Evolutionary conservation across 2,797 vertebrate genomes (phyloP), one percentile per base, ranked within the genome.

Genomic region (Podargus strigoides): DNA sequence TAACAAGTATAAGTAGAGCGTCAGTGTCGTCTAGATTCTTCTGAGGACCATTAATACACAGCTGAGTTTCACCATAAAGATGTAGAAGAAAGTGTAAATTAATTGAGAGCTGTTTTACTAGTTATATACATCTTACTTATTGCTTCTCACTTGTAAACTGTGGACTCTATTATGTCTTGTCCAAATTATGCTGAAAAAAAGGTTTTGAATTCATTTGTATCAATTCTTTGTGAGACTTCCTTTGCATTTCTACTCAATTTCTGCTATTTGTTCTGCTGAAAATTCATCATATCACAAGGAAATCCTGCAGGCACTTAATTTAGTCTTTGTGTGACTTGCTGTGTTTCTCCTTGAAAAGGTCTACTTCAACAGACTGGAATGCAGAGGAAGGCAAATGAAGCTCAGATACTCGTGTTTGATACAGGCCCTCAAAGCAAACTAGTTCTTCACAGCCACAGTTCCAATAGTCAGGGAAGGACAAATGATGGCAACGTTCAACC

Each of bases 21-120:
- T 83, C 90, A 80, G 74, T 77, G 72, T 89, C 87, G 75, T 70
- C 90, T 91, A 85, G 81, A 66, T 82, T 50, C 80, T 97, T 95
- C 78, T 80, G 86, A 89, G 77, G 49, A 87, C 81, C 74, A 93
- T 95, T 96, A 96, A 44, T 77, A 82, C 77, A 73, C 56, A 89
- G 70, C 68, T 70, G 81, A 95, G 81, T 87, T 92, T 95, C 64
- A 70, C 93, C 78, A 79, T 87, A 85, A 95, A 95, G 92, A 94
- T 42, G 78, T 36, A 94, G 67, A 63, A 79, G 21, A 14, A 80
- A 93, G 89, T 77, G 64, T 91, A 89, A 95, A 96, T 95, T 92
- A 90, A 97, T 87, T 76, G 81, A 79, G 80, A 82, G 78, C 78
- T 92, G 36, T 39, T 94, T 90, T 17, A 68, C 63, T 67, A 70